Conservation (phyloP, 1,140 invertebrate species). For the Dryas iulia region DNA sequence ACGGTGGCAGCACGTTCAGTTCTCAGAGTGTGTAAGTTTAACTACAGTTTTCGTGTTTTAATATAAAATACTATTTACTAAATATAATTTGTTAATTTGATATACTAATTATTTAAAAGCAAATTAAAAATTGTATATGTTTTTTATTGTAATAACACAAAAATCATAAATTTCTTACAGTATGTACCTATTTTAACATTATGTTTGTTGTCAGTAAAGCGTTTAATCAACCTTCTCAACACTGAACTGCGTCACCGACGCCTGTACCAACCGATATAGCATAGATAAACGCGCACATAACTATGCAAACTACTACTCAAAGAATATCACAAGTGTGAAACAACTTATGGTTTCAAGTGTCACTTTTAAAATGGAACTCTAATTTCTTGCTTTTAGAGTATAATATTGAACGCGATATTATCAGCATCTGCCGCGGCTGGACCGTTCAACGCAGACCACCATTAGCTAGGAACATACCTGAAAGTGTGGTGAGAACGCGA, state of each 20-base stretch:
- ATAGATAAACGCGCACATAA: constrained; percentile 74
- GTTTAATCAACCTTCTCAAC: constrained; percentile 22
- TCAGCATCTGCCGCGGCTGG: constrained; percentile 34
- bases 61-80: no score
- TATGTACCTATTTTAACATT: no score
- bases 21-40: neutral
- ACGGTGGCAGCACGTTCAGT: neutral
- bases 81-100: no score
- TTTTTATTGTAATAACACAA: no score
- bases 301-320: constrained; percentile 70
- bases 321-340: constrained; percentile 30
- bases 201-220: constrained; percentile 8
- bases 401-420: constrained; percentile 28
- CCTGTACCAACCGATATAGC: constrained; percentile 64
- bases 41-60: neutral
- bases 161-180: no score
- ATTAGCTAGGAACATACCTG: constrained; percentile 72
- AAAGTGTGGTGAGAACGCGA: constrained; percentile 70
- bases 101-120: no score
- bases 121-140: no score
- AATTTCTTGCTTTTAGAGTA: constrained; percentile 25
- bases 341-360: constrained; percentile 29
- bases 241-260: constrained; percentile 39
- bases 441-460: constrained; percentile 47
- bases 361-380: constrained; percentile 43